Evolutionary conservation across 2,888 invertebrate species (phyloP).

Genomic region (Thyatira batis): DNA sequence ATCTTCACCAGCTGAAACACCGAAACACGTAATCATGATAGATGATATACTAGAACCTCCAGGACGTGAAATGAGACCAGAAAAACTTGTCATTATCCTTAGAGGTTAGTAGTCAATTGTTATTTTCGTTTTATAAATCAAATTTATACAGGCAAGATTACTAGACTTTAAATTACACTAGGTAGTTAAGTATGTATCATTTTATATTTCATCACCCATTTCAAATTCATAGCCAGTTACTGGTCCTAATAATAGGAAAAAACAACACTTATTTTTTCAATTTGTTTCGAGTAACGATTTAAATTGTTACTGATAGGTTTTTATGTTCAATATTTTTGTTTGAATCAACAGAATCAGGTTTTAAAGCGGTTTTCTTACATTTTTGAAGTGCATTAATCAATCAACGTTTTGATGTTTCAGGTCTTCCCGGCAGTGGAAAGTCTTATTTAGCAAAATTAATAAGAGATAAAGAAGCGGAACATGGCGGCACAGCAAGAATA

Average conservation of each 20-base stretch:
- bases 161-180: background rate
- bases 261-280: too few relatives aligned
- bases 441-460: slow-evolving; percentile 94
- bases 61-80: slow-evolving; percentile 90
- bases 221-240: too few relatives aligned
- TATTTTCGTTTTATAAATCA: too few relatives aligned
- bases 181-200: too few relatives aligned
- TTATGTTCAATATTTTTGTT: too few relatives aligned
- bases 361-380: too few relatives aligned
- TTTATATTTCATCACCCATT: too few relatives aligned
- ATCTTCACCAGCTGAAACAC: slow-evolving; percentile 28
- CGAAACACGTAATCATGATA: slow-evolving; percentile 83
- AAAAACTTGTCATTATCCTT: slow-evolving; percentile 92
- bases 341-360: too few relatives aligned
- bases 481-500: slow-evolving; percentile 94
- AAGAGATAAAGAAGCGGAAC: slow-evolving; percentile 90
- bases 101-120: too few relatives aligned
- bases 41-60: slow-evolving; percentile 93
- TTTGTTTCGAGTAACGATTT: too few relatives aligned
- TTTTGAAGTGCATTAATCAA: background rate
- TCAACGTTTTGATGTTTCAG: slow-evolving; percentile 35
- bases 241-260: too few relatives aligned
- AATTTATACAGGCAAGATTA: background rate
- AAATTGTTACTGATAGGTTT: too few relatives aligned
- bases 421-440: slow-evolving; percentile 97